Evolutionary conservation across 2,888 invertebrate species (phyloP).

Genomic region (Leptopterna dolabrata): DNA sequence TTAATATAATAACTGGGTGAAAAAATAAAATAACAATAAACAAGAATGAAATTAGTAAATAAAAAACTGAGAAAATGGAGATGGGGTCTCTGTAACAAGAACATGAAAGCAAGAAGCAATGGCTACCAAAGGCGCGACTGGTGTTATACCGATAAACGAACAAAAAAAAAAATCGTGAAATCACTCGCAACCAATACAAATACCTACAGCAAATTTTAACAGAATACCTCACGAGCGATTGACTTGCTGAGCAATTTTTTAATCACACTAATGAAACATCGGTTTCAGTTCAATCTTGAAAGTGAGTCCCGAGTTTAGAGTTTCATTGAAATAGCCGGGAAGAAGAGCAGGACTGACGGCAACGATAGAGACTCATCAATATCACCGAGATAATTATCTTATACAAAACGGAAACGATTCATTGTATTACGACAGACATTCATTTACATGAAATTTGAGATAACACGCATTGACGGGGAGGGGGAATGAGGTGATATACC

Average conservation of each 20-base stretch:
- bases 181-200: no score
- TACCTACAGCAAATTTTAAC: not conserved
- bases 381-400: not conserved
- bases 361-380: constrained; percentile 27
- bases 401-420: not conserved
- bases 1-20: no score
- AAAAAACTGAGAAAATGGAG: no score
- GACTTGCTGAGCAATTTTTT: not conserved
- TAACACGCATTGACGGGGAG: constrained; percentile 30
- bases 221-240: not conserved
- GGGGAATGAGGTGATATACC: not conserved
- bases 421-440: constrained; percentile 42
- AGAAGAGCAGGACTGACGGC: not conserved
- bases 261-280: not conserved
- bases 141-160: no score
- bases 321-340: not conserved
- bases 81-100: no score
- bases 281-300: not conserved
- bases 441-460: constrained; percentile 52
- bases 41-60: no score
- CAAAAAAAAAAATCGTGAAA: no score
- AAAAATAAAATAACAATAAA: no score
- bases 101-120: no score
- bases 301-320: not conserved
- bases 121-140: no score